Evolutionary conservation across 2,888 invertebrate genomes (phyloP), one percentile per base, ranked within the genome.

Genomic region (Darwinula stevensoni): DNA sequence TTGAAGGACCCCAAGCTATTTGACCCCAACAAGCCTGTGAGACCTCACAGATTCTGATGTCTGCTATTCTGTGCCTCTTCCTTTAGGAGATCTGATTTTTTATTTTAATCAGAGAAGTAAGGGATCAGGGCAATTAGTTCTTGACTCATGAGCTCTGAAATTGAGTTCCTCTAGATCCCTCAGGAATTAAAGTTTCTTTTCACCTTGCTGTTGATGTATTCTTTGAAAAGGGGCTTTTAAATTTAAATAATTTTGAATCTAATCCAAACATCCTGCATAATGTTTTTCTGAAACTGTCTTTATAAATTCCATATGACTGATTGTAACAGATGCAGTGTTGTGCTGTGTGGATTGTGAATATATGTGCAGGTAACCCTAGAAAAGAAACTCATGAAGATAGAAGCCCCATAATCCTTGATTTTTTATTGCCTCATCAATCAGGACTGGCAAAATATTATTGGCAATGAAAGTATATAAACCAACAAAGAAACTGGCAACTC

Each of bases 1-100:
- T 47, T 73, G 4, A 64, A 69, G 36, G 91, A 94, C 53, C 91
- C 91, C 3, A 69, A 68, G 47, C 52, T 94, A 22, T 91, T 80
- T 53, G 73, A 91, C 48, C 73, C 78, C 0, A 73, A 82, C 43
- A 64, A 63, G 40, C 82, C 86, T 4, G 54, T 73, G 27, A 59
- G 72, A 39, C 66, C 69, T 5, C 78, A 82, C 50, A 63, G 67
- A 49, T 73, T 68, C 56, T 73, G 14, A 6, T 28, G 28, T 11
- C 28, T 11, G 9, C n/a, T 9, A n/a, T n/a, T n/a, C 22, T n/a
- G n/a, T 6, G n/a, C 22, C 6, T 9, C 22, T 18, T 9, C n/a
- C 22, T 18, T 18, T 9, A 18, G 6, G 6, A 6, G 6, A 18
- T 9, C 6, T n/a, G 6, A 18, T 18, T 9, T n/a, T 18, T 18